Percentiles rank a stretch among this genome's conserved stretches.
These are phyloP conservation scores for Caenorhabditis panamensis DNA, from an alignment of 2,888 invertebrate genomes.

Conservation along the genomic window DNA sequence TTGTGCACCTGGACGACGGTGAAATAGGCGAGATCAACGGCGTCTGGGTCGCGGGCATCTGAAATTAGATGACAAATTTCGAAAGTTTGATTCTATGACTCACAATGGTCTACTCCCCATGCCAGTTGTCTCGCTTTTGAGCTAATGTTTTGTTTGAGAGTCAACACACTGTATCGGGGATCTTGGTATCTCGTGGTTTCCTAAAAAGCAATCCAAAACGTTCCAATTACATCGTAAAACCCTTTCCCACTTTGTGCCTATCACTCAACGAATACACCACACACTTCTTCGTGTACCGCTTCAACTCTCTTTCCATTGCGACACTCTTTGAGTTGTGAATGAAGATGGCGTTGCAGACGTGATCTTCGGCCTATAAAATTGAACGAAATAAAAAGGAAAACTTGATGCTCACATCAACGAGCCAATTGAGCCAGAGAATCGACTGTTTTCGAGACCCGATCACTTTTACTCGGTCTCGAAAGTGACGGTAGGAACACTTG, in stretches of 20 bases:
- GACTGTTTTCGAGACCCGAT: constrained; percentile 39
- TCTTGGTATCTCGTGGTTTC: constrained; percentile 45
- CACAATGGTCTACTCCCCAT: constrained; percentile 57
- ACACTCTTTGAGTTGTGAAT: constrained; percentile 35
- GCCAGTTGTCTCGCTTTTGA: constrained; percentile 37
- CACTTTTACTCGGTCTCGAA: constrained; percentile 32
- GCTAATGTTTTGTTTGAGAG: constrained; percentile 41
- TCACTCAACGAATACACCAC: constrained; percentile 55
- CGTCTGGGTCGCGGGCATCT: constrained; percentile 52
- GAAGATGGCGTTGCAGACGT: constrained; percentile 57
- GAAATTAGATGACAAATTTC: not conserved
- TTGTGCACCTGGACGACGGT: constrained; percentile 55
- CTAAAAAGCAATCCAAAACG: constrained; percentile 3
- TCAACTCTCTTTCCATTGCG: constrained; percentile 47
- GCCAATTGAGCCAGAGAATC: constrained; percentile 54
- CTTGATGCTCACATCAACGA: constrained; percentile 41
- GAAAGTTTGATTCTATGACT: not conserved
- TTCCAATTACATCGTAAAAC: not conserved
- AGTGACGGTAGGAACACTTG: constrained; percentile 50
- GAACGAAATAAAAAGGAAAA: not conserved
- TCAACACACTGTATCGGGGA: constrained; percentile 53
- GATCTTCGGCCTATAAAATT: constrained; percentile 25
- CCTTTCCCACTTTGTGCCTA: constrained; percentile 16
- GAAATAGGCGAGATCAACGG: constrained; percentile 53
- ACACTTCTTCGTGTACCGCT: constrained; percentile 48